These are phyloP conservation scores for Drosophila bifasciata DNA, from an alignment of 1,140 invertebrate species.

Conservation along the genomic window DNA sequence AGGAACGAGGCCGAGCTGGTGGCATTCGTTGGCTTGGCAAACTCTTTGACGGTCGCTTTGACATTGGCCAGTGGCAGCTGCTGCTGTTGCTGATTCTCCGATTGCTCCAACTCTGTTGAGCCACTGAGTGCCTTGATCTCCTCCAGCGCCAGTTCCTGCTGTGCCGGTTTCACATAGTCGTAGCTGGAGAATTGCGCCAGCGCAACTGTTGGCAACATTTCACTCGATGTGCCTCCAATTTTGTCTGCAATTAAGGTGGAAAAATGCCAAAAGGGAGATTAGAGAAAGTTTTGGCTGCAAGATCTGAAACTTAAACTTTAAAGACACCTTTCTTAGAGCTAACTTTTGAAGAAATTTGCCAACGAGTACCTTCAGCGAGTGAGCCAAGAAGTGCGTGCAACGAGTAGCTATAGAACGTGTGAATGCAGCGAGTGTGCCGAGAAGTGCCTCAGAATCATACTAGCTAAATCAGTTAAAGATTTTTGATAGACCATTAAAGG, in stretches of 20 bases:
- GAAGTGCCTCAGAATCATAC: too few relatives aligned
- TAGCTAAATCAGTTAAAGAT: too few relatives aligned
- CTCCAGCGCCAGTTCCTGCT: constrained; percentile 68
- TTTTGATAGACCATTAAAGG: too few relatives aligned
- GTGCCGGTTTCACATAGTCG: constrained; percentile 63
- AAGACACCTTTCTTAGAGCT: too few relatives aligned
- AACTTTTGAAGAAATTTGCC: too few relatives aligned
- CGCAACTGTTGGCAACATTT: constrained; percentile 41
- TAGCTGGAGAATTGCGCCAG: constrained; percentile 58
- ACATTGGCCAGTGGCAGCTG: constrained; percentile 30
- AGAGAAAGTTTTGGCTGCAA: constrained; percentile 16
- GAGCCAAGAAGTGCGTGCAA: too few relatives aligned
- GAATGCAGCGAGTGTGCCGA: too few relatives aligned
- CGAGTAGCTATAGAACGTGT: too few relatives aligned
- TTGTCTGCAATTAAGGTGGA: constrained; percentile 43
- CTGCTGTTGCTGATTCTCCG: constrained; percentile 11
- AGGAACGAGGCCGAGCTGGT: constrained; percentile 80
- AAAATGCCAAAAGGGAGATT: not conserved
- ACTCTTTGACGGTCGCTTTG: constrained; percentile 25
- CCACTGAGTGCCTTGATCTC: constrained; percentile 69
- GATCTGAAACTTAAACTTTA: too few relatives aligned
- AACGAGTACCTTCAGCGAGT: too few relatives aligned
- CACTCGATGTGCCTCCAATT: constrained; percentile 38
- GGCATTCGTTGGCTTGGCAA: constrained; percentile 37
- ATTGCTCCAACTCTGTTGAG: not conserved